Evolutionary conservation across 2,797 vertebrate genomes (phyloP), one percentile per base, ranked within the genome.

Genomic region (Okamejei kenojei): DNA sequence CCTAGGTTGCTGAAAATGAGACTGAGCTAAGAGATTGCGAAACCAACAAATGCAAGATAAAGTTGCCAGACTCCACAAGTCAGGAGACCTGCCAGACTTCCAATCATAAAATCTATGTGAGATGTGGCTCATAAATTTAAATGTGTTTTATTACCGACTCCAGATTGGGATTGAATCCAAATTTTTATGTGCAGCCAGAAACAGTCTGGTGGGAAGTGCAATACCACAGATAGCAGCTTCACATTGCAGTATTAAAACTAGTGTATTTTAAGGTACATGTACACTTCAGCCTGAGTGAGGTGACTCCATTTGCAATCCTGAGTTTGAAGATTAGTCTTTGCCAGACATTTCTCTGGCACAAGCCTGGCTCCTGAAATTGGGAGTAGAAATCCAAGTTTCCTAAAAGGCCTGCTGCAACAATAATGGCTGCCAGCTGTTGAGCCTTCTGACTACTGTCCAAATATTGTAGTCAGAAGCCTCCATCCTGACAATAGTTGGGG

Each of bases 361-460:
- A 35, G 77, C 11, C 32, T 78, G 32, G 29, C 82, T 32, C 58
- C 58, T 86, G 82, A 63, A 86, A 63, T 84, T 26, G 29, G 29
- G 29, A 29, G 58, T 45, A 86, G 58, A 86, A 86, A 86, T 63
- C 29, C 15, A 86, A 29, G 29, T 32, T 63, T 29, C 29, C 29
- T 63, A 15, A 86, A 65, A 86, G 82, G 29, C 29, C 29, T 15
- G 63, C 82, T 65, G 26, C 23, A 86, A 63, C 23, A 63, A 63
- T 86, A 86, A 86, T 86, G 82, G 29, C 82, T 86, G 58, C 82
- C 82, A 86, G 82, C 82, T 86, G 82, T 32, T 86, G 29, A 13
- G 82, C 13, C 63, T 63, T 86, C 82, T 86, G 58, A 63, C 58
- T 63, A 17, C 32, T 86, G 58, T 63, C 82, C 82, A 86, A 86